Base-by-base conservation (phyloP, 2,113 vertebrate species). In the Tiliqua scincoides region DNA sequence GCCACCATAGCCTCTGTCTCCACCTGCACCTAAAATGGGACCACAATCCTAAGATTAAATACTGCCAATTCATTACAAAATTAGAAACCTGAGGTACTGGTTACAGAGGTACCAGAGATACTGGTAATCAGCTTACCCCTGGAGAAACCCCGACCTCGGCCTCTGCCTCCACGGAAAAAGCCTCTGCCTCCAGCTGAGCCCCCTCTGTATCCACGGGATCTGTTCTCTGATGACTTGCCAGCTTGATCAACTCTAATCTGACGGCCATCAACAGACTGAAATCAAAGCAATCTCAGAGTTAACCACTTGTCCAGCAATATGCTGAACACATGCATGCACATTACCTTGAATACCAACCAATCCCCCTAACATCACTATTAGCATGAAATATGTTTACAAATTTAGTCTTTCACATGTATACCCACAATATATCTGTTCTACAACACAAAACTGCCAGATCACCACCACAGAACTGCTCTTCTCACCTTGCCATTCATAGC, bases 401-500 rank as follows among this genome's bases (percentile, higher is more conserved):
- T 48, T 48, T 48, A 48, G 43, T 48, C 43, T 48, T 48, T 48
- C 8, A 48, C 43, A 48, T 48, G 8, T 48, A 48, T 48, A 48
- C 4, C 8, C 43, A 48, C 43, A 48, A 48, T 8, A 48, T 48
- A 4, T 48, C 43, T 48, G 54, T 57, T 57, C 54, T 57, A 57
- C 54, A 57, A 57, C 17, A 57, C 17, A 57, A 57, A 57, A 57
- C 54, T 57, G 6, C 76, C 32, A 23, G 21, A 35, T 1, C 59
- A 48, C 9, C 4, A 10, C 6, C 70, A 25, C 27, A 30, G 12
- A 4, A 6, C 14, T 3, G 1, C 6, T 2, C 15, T 15, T 10
- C 93, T 95, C 92, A 99, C 99, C 97, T 99, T 99, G 62, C 99
- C 98, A 0, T 99, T 99, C 99, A 99, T 99, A 78, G 97, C 99